phyloP scores from a whole-genome alignment of 2,888 invertebrate species.

The Apamea monoglypha region DNA sequence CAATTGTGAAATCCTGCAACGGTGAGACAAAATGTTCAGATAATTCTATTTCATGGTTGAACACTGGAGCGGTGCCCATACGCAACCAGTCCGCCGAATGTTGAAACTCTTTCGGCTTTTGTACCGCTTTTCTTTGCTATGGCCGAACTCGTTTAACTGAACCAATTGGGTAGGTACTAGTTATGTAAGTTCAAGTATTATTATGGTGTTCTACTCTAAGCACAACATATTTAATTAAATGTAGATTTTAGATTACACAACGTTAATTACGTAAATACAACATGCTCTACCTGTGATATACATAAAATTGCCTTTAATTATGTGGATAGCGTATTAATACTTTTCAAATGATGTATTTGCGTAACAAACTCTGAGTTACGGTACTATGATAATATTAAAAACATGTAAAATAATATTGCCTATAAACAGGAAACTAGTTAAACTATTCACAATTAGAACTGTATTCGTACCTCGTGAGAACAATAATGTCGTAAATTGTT shows the following conservation, averaged over 20 bases:
- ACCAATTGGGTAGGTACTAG: constrained; percentile 52
- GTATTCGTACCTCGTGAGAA: neutral
- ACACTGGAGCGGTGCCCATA: constrained; percentile 60
- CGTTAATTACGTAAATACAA: constrained; percentile 6
- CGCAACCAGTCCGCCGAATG: constrained; percentile 67
- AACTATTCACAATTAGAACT: neutral
- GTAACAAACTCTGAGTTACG: neutral
- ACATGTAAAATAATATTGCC: neutral
- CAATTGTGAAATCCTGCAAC: constrained; percentile 55
- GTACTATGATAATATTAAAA: neutral
- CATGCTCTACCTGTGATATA: constrained; percentile 8
- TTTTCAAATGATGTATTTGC: constrained; percentile 1
- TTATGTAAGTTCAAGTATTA: constrained; percentile 55
- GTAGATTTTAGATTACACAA: constrained; percentile 28
- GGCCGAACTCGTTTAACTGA: constrained; percentile 60
- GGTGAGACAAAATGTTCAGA: constrained; percentile 62
- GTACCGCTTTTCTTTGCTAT: constrained; percentile 53
- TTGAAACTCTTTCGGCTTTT: constrained; percentile 68
- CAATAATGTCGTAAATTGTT: neutral
- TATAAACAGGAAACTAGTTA: neutral
- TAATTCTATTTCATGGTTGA: constrained; percentile 72
- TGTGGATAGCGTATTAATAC: neutral
- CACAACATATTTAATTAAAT: constrained; percentile 7
- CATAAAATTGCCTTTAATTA: constrained; percentile 8
- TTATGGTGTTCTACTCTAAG: constrained; percentile 30